These are phyloP conservation scores for Gambelia wislizenii DNA, from an alignment of 2,797 vertebrate species.

Conservation along the genomic window DNA sequence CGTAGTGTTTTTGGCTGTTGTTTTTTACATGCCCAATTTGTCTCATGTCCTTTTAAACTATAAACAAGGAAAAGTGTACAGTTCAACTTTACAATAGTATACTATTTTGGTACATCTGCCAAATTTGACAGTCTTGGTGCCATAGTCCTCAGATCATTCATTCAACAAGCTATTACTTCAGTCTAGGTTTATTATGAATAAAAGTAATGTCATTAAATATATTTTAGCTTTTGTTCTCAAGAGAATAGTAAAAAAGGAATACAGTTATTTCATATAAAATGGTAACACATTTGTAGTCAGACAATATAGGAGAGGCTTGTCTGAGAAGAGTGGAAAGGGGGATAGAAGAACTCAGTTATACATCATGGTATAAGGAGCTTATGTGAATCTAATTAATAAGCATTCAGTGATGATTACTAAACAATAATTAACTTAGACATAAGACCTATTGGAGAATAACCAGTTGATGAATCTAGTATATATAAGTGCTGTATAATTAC, in stretches of 20 bases:
- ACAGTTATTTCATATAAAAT: background rate
- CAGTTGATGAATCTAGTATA: constrained; percentile 21
- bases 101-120: background rate
- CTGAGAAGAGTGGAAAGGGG: constrained; percentile 1
- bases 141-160: background rate
- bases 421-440: constrained; percentile 37
- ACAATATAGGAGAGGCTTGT: background rate
- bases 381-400: constrained; percentile 47
- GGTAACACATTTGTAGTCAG: background rate
- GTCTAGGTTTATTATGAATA: background rate
- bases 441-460: constrained; percentile 34
- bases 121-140: background rate
- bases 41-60: background rate
- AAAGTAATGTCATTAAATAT: background rate
- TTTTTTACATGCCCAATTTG: background rate
- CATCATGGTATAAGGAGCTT: background rate
- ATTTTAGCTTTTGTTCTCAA: background rate
- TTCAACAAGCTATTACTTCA: background rate
- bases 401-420: constrained; percentile 34
- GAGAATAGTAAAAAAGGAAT: background rate
- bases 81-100: background rate
- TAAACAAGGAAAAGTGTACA: background rate
- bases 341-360: background rate
- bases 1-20: background rate
- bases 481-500: constrained; percentile 7